These are phyloP conservation scores for Tortrix viridana DNA, from an alignment of 2,888 invertebrate genomes.

Conservation along the genomic window DNA sequence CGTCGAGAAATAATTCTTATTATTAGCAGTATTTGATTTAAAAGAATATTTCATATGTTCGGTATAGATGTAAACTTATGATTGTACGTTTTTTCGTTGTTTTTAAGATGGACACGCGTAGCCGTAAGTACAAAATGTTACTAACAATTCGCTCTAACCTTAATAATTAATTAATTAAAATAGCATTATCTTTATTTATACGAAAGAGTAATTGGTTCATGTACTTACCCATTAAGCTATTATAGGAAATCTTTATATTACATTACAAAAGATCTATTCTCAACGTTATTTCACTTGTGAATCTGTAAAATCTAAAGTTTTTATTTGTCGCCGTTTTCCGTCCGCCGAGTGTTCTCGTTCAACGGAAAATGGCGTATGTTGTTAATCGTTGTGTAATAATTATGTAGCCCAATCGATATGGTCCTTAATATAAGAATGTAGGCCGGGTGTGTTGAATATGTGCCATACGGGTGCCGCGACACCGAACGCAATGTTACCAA, in stretches of 20 bases:
- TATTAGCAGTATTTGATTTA: slow-evolving; percentile 71
- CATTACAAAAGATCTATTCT: slow-evolving; percentile 53
- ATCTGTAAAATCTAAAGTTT: slow-evolving; percentile 58
- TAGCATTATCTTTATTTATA: slow-evolving; percentile 60
- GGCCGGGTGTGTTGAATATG: slow-evolving; percentile 65
- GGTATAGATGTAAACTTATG: slow-evolving; percentile 48
- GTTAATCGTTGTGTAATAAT: slow-evolving; percentile 49
- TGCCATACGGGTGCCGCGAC: slow-evolving; percentile 81
- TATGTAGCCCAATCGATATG: slow-evolving; percentile 60
- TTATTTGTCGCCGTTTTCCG: slow-evolving; percentile 41
- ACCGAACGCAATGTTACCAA: slow-evolving; percentile 72
- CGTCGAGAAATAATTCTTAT: slow-evolving; percentile 52
- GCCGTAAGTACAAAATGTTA: slow-evolving; percentile 76
- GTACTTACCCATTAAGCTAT: slow-evolving; percentile 71
- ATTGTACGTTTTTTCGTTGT: slow-evolving; percentile 55
- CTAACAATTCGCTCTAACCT: slow-evolving; percentile 71
- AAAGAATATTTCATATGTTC: slow-evolving; percentile 50
- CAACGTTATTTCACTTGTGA: slow-evolving; percentile 54
- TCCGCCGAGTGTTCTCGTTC: slow-evolving; percentile 1
- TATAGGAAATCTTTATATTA: slow-evolving; percentile 54
- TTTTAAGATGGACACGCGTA: slow-evolving; percentile 64
- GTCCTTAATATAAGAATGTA: slow-evolving; percentile 80
- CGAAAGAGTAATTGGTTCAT: slow-evolving; percentile 66
- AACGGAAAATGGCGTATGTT: slow-evolving; percentile 26
- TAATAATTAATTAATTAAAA: slow-evolving; percentile 41